These are phyloP conservation scores for Acrobeloides nanus DNA, from an alignment of 2,888 invertebrate species.

Conservation along the genomic window DNA sequence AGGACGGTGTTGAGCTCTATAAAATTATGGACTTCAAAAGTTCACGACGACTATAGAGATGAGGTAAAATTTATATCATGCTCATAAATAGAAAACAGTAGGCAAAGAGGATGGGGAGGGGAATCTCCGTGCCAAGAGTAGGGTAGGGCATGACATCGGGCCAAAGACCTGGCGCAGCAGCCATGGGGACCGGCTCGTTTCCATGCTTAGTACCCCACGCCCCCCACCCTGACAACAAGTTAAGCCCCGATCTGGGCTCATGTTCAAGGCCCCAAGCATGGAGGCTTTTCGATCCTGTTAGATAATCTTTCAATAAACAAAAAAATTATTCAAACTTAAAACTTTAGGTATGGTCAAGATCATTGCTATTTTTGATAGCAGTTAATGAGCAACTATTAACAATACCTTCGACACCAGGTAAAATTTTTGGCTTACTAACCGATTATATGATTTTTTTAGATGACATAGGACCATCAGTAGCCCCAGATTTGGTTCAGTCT, in stretches of 20 bases:
- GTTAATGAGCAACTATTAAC: slow-evolving; percentile 36
- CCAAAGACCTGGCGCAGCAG: too few relatives aligned
- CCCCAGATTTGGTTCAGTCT: slow-evolving; percentile 38
- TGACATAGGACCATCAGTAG: slow-evolving; percentile 37
- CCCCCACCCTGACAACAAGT: too few relatives aligned
- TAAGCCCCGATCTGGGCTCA: too few relatives aligned
- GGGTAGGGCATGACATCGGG: too few relatives aligned
- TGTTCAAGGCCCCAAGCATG: too few relatives aligned
- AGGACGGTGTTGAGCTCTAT: slow-evolving; percentile 18
- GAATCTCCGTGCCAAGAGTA: too few relatives aligned
- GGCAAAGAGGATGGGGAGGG: slow-evolving; percentile 20
- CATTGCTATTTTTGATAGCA: slow-evolving; percentile 39
- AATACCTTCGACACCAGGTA: slow-evolving; percentile 33
- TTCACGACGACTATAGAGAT: slow-evolving; percentile 26
- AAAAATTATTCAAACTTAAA: too few relatives aligned
- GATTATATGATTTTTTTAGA: slow-evolving; percentile 26
- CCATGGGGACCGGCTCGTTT: too few relatives aligned
- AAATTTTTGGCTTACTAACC: neutral
- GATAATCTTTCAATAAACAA: too few relatives aligned
- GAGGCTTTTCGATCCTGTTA: too few relatives aligned
- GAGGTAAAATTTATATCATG: too few relatives aligned
- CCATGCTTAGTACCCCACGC: too few relatives aligned
- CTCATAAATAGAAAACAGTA: slow-evolving; percentile 35
- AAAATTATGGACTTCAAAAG: slow-evolving; percentile 8
- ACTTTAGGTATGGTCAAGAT: slow-evolving; percentile 42